Evolutionary conservation across 2,797 vertebrate genomes (phyloP), one percentile per base, ranked within the genome.

Genomic region (Sparidentex hasta): DNA sequence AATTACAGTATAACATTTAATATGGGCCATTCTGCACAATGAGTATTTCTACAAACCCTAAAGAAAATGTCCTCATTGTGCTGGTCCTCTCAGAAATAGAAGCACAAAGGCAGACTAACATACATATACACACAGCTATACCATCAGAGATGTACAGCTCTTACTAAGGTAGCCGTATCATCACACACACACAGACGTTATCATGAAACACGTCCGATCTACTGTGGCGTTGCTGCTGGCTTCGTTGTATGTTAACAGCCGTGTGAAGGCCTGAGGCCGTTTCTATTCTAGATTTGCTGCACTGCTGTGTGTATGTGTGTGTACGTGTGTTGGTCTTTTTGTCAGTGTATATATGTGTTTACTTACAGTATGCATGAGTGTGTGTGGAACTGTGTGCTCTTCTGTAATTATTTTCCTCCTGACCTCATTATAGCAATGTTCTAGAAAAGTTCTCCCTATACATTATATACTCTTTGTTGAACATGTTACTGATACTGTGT

Each of bases 261-360:
- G 62, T 48, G 70, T 79, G 66, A 27, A 65, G 18, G 71, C 89
- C 80, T 16, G 43, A 80, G 66, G 89, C 70, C 2, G 20, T 74
- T 82, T 81, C 87, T 85, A 76, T 87, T 84, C 70, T 71, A 21
- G 56, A 73, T 65, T 18, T 57, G 20, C 27, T 65, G 17, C 23
- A 21, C 6, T 72, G n/a, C 12, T 77, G 25, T 46, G 27, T 58
- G 65, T 63, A 17, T 65, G 20, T 73, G 18, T 61, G 43, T 23
- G 47, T 65, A 65, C 67, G 38, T 76, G 55, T 79, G 16, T 66
- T 18, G 47, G 44, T 64, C 8, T 7, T 33, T 38, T 38, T 38
- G 38, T 38, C 17, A 27, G 18, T 74, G 29, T 65, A 12, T 64
- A 9, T 70, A 5, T 68, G 21, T n/a, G 18, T 29, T 17, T 44